Evolutionary conservation across 2,888 invertebrate species (phyloP).

Genomic region (Megamerina dolium): DNA sequence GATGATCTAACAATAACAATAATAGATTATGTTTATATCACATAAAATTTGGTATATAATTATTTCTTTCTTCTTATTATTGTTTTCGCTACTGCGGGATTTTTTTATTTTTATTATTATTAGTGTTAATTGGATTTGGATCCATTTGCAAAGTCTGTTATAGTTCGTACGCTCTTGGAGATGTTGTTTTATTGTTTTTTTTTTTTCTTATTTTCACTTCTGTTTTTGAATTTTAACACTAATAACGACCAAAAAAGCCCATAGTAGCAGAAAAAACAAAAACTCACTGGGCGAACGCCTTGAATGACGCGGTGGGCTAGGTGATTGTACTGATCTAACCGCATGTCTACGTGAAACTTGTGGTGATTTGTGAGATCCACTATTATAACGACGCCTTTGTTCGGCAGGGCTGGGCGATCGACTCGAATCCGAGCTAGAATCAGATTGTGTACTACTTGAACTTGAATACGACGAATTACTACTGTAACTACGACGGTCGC

Average conservation of each 20-base stretch:
- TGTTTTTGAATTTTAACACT: no score
- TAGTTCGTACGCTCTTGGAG: no score
- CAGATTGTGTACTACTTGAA: conserved; percentile 64
- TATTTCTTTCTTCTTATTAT: no score
- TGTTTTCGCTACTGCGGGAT: no score
- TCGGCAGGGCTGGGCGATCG: conserved; percentile 41
- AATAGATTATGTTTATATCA: no score
- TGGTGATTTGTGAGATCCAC: conserved; percentile 36
- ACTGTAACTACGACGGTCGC: conserved; percentile 45
- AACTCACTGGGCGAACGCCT: conserved; percentile 43
- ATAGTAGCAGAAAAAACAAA: background rate
- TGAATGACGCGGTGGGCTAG: conserved; percentile 37
- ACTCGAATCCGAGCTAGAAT: conserved; percentile 58
- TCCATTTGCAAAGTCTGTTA: no score
- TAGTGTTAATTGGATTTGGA: no score
- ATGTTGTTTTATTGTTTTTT: no score
- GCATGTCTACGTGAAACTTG: conserved; percentile 31
- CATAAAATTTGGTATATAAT: no score
- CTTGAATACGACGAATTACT: conserved; percentile 47
- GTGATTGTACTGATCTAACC: conserved; percentile 33
- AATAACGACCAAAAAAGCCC: no score
- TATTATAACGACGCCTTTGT: conserved; percentile 40
- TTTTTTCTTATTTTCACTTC: no score
- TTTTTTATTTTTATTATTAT: no score
- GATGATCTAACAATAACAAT: conserved; percentile 24